Percentiles rank a stretch among this genome's conserved stretches.
These are phyloP conservation scores for Dynastes grantii DNA, from an alignment of 2,888 invertebrate species.

Conservation along the genomic window DNA sequence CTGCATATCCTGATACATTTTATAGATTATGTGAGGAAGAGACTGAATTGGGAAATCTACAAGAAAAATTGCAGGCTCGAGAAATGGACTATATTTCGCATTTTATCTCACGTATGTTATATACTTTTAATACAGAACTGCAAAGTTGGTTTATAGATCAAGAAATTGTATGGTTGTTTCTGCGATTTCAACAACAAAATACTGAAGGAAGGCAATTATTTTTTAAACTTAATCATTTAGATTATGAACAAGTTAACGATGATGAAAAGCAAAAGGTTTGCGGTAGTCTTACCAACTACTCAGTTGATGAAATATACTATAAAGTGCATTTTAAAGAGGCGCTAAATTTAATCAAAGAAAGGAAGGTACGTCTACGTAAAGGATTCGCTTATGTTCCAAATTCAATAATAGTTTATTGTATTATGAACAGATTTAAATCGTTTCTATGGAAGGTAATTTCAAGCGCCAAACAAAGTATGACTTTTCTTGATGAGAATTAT, in stretches of 20 bases:
- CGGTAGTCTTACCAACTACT: not conserved
- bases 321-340: constrained; percentile 14
- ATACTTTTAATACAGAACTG: not conserved
- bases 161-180: constrained; percentile 17
- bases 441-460: not conserved
- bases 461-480: constrained; percentile 7
- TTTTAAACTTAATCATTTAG: constrained; percentile 9
- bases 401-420: constrained; percentile 18
- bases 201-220: constrained; percentile 1
- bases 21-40: not conserved
- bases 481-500: not conserved
- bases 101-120: constrained; percentile 9
- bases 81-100: constrained; percentile 23
- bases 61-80: not conserved
- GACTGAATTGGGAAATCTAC: not conserved
- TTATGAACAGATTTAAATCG: constrained; percentile 12
- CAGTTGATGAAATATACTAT: constrained; percentile 9
- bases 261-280: constrained; percentile 1
- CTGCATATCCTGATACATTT: constrained; percentile 5
- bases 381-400: constrained; percentile 17
- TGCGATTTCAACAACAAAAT: constrained; percentile 6
- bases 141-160: constrained; percentile 11
- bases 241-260: constrained; percentile 1
- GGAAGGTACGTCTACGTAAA: not conserved
- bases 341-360: constrained; percentile 15